Evolutionary conservation across 2,113 vertebrate species (phyloP).

Genomic region (Sisor rabdophorus): DNA sequence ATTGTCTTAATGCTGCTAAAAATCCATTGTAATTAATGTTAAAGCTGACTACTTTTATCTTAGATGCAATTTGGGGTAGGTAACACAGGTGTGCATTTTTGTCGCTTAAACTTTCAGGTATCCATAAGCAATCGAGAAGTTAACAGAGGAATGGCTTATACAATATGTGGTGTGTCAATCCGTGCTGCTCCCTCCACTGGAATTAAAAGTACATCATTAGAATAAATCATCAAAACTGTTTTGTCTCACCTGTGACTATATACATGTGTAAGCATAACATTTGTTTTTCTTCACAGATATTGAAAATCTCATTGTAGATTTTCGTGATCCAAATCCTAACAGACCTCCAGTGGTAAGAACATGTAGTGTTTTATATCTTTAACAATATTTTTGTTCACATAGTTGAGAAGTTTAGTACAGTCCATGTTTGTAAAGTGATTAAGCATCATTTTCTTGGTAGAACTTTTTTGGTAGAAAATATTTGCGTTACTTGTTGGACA

Average conservation of each 20-base stretch:
- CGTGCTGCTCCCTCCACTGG: conserved; percentile 64
- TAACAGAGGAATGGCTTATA: conserved; percentile 60
- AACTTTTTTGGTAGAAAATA: background rate
- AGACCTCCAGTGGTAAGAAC: conserved; percentile 70
- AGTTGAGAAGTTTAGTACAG: background rate
- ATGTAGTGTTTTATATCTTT: background rate
- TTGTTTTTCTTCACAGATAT: conserved; percentile 54
- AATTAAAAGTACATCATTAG: conserved; percentile 63
- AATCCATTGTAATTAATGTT: background rate
- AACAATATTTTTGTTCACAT: background rate
- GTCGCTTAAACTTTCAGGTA: conserved; percentile 54
- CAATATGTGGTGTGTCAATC: conserved; percentile 69
- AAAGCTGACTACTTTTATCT: background rate
- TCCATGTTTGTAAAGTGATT: background rate
- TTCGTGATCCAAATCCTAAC: conserved; percentile 67
- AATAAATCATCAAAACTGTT: background rate
- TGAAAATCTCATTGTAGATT: conserved; percentile 66
- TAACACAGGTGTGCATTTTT: background rate
- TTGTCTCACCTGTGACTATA: background rate
- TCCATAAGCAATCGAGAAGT: conserved; percentile 69
- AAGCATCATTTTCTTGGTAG: background rate
- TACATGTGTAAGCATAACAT: background rate
- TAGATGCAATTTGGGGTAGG: background rate
- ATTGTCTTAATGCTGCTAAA: background rate
- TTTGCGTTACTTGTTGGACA: background rate